Base-by-base conservation (phyloP, 2,888 invertebrate species). In the Catocala nupta region DNA sequence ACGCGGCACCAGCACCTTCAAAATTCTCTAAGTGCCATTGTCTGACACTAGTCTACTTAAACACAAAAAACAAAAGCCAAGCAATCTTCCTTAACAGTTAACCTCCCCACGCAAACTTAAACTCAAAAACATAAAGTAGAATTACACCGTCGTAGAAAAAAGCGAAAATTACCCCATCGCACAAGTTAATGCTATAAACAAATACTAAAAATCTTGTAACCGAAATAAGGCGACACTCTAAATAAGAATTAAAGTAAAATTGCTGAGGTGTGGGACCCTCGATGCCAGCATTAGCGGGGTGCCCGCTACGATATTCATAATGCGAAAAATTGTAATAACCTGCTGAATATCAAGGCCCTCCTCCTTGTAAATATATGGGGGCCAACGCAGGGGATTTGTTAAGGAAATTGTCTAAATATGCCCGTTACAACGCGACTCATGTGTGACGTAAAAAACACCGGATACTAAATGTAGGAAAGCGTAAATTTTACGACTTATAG, bases 311-410 rank as follows among this genome's bases (percentile, higher is more conserved):
- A 92, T 94, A 94, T 94, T 94, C 94, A 94, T 94, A 94, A 94
- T 87, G 93, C 90, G 91, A 91, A 90, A 94, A 94, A 94, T 94
- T 94, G 93, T 94, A 94, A 94, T 94, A 92, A 93, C 93, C 92
- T 87, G 83, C 86, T 81, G 88, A 86, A 89, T 90, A 89, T 89
- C 86, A 84, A 85, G 75, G 80, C 82, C 80, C 83, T 84, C 86
- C 86, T 89, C 85, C 88, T 89, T 89, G 88, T 86, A 84, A 64
- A 64, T 64, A 59, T 64, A 64, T 59, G 76, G 84, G 91, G 90
- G 90, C 85, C 83, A 78, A 83, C 81, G 77, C 71, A 78, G 82
- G 85, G 88, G 86, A 86, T 87, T 90, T 90, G 89, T 88, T 80
- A 81, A 87, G 90, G 90, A 91, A 92, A 92, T 92, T 91, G 91